phyloP scores from a whole-genome alignment of 2,888 invertebrate species.

The Phlogophora meticulosa region DNA sequence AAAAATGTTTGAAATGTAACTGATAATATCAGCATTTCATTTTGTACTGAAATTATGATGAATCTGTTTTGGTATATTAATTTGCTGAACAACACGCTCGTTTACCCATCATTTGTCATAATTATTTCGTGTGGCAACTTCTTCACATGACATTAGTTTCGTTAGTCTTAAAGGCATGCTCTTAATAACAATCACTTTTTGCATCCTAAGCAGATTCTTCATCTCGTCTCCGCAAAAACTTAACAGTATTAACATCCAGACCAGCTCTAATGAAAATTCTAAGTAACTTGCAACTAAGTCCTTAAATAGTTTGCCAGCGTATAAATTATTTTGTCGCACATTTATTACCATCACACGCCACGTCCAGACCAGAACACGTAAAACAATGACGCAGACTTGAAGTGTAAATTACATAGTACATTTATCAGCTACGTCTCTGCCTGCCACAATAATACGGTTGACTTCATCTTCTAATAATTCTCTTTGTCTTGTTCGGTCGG shows the following conservation, averaged over 20 bases:
- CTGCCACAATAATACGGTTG: conserved; percentile 89
- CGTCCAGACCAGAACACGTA: conserved; percentile 47
- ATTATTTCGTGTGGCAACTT: conserved; percentile 5
- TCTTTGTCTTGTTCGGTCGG: conserved; percentile 87
- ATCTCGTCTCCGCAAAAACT: not conserved
- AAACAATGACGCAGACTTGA: conserved; percentile 78
- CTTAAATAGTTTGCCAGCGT: conserved; percentile 41
- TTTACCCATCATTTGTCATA: conserved; percentile 15
- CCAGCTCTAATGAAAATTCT: conserved; percentile 40
- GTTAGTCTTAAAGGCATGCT: not conserved
- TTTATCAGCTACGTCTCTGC: conserved; percentile 84
- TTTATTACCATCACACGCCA: conserved; percentile 69
- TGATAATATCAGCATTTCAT: conserved; percentile 10
- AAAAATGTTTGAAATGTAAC: not conserved
- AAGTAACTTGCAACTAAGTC: conserved; percentile 18
- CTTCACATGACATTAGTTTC: no score
- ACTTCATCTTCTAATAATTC: conserved; percentile 91
- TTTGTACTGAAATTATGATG: conserved; percentile 20
- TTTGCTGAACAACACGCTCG: not conserved
- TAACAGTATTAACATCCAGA: not conserved
- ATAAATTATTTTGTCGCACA: conserved; percentile 62
- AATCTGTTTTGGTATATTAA: conserved; percentile 9
- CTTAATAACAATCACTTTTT: not conserved
- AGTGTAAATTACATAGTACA: conserved; percentile 88
- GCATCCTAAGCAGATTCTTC: not conserved